Evolutionary conservation across 2,888 invertebrate genomes (phyloP).

Genomic region (Epinotia ramella): DNA sequence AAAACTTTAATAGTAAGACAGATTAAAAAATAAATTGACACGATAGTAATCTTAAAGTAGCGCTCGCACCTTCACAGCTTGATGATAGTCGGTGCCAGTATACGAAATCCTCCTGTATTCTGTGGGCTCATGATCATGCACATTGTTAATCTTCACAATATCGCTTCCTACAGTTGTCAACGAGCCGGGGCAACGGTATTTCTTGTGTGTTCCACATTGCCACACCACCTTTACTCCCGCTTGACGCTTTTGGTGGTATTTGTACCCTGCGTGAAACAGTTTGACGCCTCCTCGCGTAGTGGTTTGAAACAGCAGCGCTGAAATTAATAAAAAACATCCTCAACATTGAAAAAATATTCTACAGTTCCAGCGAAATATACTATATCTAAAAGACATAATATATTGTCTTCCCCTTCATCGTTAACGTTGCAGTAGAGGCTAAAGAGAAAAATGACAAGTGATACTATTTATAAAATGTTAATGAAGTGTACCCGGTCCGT

Average conservation of each 20-base stretch:
- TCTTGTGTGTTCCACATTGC: slow-evolving; percentile 7
- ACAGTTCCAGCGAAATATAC: no score
- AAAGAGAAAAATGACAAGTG: no score
- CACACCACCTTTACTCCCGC: not conserved
- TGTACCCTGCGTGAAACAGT: slow-evolving; percentile 18
- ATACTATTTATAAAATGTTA: no score
- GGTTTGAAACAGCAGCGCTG: slow-evolving; percentile 2
- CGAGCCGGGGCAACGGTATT: slow-evolving; percentile 40
- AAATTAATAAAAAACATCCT: not conserved
- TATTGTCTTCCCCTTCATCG: no score
- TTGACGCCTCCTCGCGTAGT: not conserved
- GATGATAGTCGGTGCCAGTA: not conserved
- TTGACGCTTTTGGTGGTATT: slow-evolving; percentile 10
- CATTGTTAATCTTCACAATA: slow-evolving; percentile 33
- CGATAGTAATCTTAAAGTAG: no score
- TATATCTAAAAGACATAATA: no score
- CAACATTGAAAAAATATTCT: no score
- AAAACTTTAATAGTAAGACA: no score
- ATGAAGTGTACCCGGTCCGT: no score
- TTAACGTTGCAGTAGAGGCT: no score
- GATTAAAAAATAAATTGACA: no score
- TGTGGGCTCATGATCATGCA: slow-evolving; percentile 18
- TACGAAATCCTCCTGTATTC: not conserved
- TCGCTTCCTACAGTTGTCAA: slow-evolving; percentile 40
- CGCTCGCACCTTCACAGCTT: not conserved